Evolutionary conservation across 2,888 invertebrate species (phyloP).

Genomic region (Syritta pipiens): DNA sequence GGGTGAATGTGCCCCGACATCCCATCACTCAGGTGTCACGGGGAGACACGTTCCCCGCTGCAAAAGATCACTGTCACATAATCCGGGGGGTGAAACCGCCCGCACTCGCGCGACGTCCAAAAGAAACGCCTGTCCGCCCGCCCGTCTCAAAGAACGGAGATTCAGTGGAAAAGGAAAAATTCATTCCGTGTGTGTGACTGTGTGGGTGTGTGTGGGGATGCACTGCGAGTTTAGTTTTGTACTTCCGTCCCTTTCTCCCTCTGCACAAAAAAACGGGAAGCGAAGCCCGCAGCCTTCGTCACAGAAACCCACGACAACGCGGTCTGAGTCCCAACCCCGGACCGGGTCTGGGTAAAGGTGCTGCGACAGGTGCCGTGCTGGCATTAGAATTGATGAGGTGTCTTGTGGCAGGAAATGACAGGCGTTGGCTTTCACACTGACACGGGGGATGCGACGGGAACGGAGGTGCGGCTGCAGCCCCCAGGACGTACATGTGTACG

Average conservation of each 20-base stretch:
- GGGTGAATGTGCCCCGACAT: conserved; percentile 21
- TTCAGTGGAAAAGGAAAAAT: conserved; percentile 2
- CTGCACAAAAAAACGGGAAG: conserved; percentile 35
- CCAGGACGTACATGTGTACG: conserved; percentile 11
- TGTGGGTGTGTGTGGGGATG: conserved; percentile 4
- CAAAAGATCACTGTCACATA: conserved; percentile 44
- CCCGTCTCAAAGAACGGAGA: conserved; percentile 23
- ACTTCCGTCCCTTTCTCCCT: conserved; percentile 43
- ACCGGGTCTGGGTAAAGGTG: conserved; percentile 5
- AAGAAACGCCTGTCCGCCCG: no score
- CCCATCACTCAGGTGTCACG: conserved; percentile 58
- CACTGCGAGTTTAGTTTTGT: conserved; percentile 35
- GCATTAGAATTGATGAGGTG: conserved; percentile 60
- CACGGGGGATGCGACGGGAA: no score
- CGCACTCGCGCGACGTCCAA: neutral
- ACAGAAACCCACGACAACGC: no score
- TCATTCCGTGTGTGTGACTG: neutral
- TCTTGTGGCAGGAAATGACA: conserved; percentile 59
- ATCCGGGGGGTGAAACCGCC: conserved; percentile 15
- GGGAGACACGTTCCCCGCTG: conserved; percentile 32
- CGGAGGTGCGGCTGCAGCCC: no score
- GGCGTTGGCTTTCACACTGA: conserved; percentile 35
- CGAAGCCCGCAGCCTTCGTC: conserved; percentile 53
- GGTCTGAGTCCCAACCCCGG: no score
- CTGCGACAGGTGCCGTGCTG: neutral